These are phyloP conservation scores for Anastrepha obliqua DNA, from an alignment of 1,140 invertebrate genomes.

Conservation along the genomic window DNA sequence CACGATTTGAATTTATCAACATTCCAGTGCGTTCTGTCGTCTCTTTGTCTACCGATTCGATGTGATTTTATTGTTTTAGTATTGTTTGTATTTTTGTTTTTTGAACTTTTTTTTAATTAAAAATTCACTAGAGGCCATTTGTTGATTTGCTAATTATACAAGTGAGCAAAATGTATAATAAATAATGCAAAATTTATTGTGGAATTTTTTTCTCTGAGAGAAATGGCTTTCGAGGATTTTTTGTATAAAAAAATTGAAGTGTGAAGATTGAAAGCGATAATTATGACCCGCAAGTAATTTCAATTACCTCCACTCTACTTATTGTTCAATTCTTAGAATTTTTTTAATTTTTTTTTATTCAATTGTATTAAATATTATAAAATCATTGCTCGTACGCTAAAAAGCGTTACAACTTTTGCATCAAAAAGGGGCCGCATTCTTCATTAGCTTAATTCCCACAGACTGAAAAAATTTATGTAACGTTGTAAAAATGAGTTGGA, in stretches of 20 bases:
- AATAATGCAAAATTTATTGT: conserved; percentile 36
- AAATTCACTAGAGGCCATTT: conserved; percentile 11
- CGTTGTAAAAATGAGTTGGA: too few relatives aligned
- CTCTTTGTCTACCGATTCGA: conserved; percentile 38
- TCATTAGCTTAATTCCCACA: neutral
- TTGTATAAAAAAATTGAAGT: neutral
- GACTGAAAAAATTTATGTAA: too few relatives aligned
- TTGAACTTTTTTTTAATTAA: neutral
- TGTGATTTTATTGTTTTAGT: conserved; percentile 26
- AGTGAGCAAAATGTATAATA: neutral
- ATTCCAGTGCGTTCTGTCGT: conserved; percentile 51
- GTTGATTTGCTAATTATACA: conserved; percentile 45
- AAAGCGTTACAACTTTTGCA: neutral
- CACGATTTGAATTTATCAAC: conserved; percentile 11
- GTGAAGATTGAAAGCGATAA: neutral
- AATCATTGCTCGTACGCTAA: neutral
- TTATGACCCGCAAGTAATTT: neutral
- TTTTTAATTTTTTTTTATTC: neutral
- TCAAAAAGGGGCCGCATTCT: neutral
- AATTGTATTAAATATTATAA: neutral
- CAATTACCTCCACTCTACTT: neutral
- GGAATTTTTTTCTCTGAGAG: neutral
- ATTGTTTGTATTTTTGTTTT: conserved; percentile 7
- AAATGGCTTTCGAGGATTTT: neutral
- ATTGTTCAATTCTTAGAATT: neutral